Conservation (phyloP, 1,140 invertebrate species). For the Eurytemora carolleeae region DNA sequence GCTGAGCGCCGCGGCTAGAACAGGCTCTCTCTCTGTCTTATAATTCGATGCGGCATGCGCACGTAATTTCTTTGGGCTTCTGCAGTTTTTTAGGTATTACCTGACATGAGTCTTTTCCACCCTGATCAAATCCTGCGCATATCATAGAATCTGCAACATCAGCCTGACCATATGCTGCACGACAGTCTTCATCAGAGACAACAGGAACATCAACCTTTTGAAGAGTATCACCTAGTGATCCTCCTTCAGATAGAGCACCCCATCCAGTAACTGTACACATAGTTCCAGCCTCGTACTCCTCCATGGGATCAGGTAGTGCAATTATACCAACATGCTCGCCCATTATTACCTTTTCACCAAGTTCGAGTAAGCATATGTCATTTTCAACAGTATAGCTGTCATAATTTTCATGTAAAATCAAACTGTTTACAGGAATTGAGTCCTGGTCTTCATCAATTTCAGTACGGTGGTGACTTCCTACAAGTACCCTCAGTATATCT, state of each 20-base stretch:
- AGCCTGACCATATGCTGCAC: background rate
- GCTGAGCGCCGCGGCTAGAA: too few relatives aligned
- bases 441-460: too few relatives aligned
- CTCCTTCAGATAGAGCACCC: slow-evolving; percentile 25
- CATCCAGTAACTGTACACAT: slow-evolving; percentile 29
- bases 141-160: slow-evolving; percentile 11
- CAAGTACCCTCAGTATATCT: too few relatives aligned
- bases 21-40: too few relatives aligned
- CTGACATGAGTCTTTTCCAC: slow-evolving; percentile 18
- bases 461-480: too few relatives aligned
- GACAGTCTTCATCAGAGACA: background rate
- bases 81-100: too few relatives aligned
- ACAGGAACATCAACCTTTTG: slow-evolving; percentile 12
- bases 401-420: background rate
- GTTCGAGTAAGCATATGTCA: background rate
- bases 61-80: too few relatives aligned
- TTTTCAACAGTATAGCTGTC: background rate
- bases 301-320: background rate
- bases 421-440: too few relatives aligned
- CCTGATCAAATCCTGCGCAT: slow-evolving; percentile 17
- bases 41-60: too few relatives aligned
- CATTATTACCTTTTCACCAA: background rate
- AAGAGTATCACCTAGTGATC: background rate
- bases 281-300: slow-evolving; percentile 20
- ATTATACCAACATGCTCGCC: background rate